Evolutionary conservation across 2,113 vertebrate species (phyloP).

Genomic region (Tringa solitaria): DNA sequence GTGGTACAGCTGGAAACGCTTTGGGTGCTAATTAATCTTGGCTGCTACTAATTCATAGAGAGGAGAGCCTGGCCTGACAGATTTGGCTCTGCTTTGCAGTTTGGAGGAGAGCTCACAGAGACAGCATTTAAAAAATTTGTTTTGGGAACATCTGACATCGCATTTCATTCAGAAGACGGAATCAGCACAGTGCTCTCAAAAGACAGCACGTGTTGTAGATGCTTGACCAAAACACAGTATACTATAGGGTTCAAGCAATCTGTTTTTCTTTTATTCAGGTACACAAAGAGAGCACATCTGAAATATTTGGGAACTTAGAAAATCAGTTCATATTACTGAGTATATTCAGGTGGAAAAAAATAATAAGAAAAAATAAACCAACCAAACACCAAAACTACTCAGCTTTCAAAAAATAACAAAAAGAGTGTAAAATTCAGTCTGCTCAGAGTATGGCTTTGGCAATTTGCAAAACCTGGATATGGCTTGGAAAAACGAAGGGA

Average conservation of each 20-base stretch:
- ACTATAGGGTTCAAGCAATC: not conserved
- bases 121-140: not conserved
- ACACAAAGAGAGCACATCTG: not conserved
- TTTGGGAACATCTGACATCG: not conserved
- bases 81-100: not conserved
- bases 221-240: not conserved
- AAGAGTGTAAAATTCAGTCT: not conserved
- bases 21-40: conserved; percentile 73
- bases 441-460: not conserved
- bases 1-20: not conserved
- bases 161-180: not conserved
- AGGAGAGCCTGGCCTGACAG: conserved; percentile 8
- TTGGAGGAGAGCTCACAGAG: not conserved
- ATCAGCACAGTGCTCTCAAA: not conserved
- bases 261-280: not conserved
- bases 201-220: accelerated
- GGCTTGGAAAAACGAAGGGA: not conserved
- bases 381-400: not conserved
- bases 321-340: not conserved
- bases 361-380: accelerated
- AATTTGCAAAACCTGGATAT: not conserved
- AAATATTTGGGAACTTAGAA: not conserved
- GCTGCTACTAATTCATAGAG: conserved; percentile 61
- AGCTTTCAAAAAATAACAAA: not conserved
- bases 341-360: not conserved